These are phyloP conservation scores for Chiloscyllium plagiosum DNA, from an alignment of 2,113 vertebrate genomes.

Conservation along the genomic window DNA sequence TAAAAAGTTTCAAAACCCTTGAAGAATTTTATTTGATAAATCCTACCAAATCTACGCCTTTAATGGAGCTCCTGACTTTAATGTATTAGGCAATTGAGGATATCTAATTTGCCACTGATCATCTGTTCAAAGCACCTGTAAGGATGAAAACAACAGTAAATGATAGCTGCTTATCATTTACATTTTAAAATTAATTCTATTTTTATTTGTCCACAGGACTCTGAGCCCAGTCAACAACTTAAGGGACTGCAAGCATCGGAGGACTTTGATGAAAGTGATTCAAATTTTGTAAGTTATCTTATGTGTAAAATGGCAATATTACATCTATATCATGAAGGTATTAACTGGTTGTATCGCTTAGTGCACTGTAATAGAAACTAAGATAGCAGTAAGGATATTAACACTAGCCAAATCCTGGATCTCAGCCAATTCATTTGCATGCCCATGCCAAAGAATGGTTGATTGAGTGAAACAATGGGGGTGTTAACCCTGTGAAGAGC, in stretches of 20 bases:
- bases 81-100: neutral
- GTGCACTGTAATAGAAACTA: neutral
- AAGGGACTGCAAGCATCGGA: conserved; percentile 45
- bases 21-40: neutral
- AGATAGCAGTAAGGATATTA: neutral
- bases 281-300: conserved; percentile 50
- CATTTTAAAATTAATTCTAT: neutral
- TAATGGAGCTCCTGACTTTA: neutral
- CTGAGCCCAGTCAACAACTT: conserved; percentile 43
- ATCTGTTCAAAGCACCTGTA: neutral
- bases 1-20: neutral
- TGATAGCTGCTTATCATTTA: neutral
- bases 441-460: neutral
- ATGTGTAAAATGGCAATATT: neutral
- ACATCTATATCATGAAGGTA: neutral
- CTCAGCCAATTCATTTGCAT: neutral
- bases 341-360: neutral
- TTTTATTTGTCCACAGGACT: conserved; percentile 50
- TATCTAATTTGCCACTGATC: neutral
- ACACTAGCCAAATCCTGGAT: neutral
- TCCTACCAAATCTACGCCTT: neutral
- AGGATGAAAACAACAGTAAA: neutral
- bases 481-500: neutral
- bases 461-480: too few relatives aligned
- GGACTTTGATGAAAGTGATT: neutral